Evolutionary conservation across 2,888 invertebrate species (phyloP).

Genomic region (Rhimphoctona megacephalus): DNA sequence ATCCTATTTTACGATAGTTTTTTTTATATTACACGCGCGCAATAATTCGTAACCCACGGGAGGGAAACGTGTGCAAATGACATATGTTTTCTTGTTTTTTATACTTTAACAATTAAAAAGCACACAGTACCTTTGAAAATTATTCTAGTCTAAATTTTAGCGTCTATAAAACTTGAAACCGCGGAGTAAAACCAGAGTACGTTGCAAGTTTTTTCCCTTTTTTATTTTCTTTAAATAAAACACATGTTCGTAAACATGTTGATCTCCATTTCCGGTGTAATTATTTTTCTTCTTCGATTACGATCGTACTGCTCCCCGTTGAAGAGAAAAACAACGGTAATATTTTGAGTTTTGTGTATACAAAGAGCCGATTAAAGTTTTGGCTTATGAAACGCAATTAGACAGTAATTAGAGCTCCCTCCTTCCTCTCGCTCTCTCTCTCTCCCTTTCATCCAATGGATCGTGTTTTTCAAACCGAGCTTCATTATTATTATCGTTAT

Average conservation of each 20-base stretch:
- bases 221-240: neutral
- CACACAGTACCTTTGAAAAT: constrained; percentile 76
- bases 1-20: neutral
- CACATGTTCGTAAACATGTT: neutral
- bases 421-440: neutral
- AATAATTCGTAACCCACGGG: constrained; percentile 55
- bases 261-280: neutral
- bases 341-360: constrained; percentile 9
- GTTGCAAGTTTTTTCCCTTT: neutral
- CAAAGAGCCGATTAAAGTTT: constrained; percentile 11
- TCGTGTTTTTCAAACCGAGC: constrained; percentile 12
- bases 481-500: constrained; percentile 29
- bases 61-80: constrained; percentile 70
- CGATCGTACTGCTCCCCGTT: neutral
- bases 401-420: constrained; percentile 17
- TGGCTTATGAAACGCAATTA: constrained; percentile 27
- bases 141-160: constrained; percentile 75
- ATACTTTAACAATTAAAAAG: constrained; percentile 71
- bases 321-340: neutral
- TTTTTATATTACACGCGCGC: neutral
- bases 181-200: constrained; percentile 66
- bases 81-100: constrained; percentile 48
- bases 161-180: constrained; percentile 77
- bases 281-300: neutral
- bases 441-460: constrained; percentile 10